Evolutionary conservation across 2,797 vertebrate genomes (phyloP).

Genomic region (Tragelaphus oryx): DNA sequence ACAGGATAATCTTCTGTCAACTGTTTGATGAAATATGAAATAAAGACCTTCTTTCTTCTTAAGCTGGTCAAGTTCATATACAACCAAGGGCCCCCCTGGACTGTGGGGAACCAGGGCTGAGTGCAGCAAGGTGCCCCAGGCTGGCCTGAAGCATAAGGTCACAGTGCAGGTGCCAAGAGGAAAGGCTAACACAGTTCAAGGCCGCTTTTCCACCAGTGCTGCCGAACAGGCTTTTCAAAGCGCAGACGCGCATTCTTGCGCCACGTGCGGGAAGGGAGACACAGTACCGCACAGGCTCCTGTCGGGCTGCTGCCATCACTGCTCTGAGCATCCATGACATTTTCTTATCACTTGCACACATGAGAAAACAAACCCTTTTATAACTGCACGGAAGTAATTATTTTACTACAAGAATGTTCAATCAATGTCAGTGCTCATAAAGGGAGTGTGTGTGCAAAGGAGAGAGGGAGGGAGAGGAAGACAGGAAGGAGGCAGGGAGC

Average conservation of each 20-base stretch:
- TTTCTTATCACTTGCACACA: conserved; percentile 28
- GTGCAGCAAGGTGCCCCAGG: not conserved
- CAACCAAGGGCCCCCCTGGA: not conserved
- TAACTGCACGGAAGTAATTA: conserved; percentile 52
- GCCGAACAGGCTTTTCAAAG: conserved; percentile 38
- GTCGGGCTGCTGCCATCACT: conserved; percentile 34
- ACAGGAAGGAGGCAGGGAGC: not conserved
- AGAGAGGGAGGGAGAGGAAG: not conserved
- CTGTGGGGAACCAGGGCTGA: not conserved
- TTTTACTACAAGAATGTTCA: conserved; percentile 66
- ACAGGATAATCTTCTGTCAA: not conserved
- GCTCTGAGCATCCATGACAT: not conserved
- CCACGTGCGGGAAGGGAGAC: conserved; percentile 31
- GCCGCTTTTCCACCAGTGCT: conserved; percentile 4
- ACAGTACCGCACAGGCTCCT: not conserved
- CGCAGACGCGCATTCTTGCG: conserved; percentile 30
- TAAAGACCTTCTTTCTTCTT: not conserved
- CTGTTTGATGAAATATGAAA: not conserved
- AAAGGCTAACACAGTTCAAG: not conserved
- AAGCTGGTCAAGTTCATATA: not conserved
- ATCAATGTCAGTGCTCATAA: conserved; percentile 12
- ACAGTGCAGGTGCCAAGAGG: not conserved
- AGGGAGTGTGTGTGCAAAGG: conserved; percentile 14
- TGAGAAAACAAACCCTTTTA: conserved; percentile 65
- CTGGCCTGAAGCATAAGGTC: not conserved